Evolutionary conservation across 2,888 invertebrate genomes (phyloP).

Genomic region (Eulithis testata): DNA sequence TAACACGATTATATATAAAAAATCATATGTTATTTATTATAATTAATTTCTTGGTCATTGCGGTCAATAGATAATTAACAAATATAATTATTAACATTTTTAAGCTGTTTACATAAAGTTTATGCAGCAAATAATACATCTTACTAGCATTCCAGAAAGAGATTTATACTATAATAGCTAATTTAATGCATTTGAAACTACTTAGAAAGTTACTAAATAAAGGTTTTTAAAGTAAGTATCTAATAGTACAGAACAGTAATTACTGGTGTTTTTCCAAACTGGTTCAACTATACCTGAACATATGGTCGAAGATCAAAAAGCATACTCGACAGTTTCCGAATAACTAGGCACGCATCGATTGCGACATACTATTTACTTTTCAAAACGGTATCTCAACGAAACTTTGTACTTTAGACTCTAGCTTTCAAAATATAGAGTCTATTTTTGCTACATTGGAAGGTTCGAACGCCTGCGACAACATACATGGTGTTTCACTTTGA

Average conservation of each 20-base stretch:
- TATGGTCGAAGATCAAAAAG: slow-evolving; percentile 52
- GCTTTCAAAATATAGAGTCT: slow-evolving; percentile 41
- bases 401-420: slow-evolving; percentile 44
- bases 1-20: too few species aligned
- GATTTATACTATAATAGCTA: too few species aligned
- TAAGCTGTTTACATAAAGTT: too few species aligned
- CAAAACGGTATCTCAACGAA: slow-evolving; percentile 54
- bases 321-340: slow-evolving; percentile 29
- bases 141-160: too few species aligned
- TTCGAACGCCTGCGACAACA: slow-evolving; percentile 63
- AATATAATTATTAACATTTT: too few species aligned
- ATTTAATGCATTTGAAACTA: too few species aligned
- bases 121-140: too few species aligned
- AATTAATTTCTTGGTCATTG: too few species aligned
- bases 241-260: too few species aligned
- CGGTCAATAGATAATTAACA: too few species aligned
- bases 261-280: slow-evolving; percentile 6
- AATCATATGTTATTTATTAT: too few species aligned
- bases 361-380: slow-evolving; percentile 69
- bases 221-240: too few species aligned
- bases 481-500: slow-evolving; percentile 52
- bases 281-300: background rate
- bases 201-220: background rate
- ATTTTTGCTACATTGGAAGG: slow-evolving; percentile 50
- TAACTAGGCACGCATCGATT: slow-evolving; percentile 73